Evolutionary conservation across 1,140 invertebrate species (phyloP).

Genomic region (Arion vulgaris): DNA sequence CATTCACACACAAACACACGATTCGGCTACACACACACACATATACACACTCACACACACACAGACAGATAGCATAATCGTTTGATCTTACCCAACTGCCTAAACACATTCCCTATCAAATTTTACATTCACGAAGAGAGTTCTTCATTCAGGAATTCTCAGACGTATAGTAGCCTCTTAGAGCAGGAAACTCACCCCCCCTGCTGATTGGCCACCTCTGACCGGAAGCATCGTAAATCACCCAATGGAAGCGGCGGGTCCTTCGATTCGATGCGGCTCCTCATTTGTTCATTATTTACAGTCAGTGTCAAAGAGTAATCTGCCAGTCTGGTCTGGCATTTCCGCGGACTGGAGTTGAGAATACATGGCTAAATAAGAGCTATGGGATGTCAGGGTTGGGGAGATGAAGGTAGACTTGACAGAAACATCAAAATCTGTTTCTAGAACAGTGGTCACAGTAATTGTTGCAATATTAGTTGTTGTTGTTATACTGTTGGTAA

Average conservation of each 20-base stretch:
- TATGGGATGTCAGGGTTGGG: too few relatives aligned
- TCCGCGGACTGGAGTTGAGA: not conserved
- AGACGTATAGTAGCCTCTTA: not conserved
- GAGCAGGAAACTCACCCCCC: not conserved
- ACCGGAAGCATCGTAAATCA: conserved; percentile 6
- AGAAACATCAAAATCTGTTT: too few relatives aligned
- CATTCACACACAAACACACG: too few relatives aligned
- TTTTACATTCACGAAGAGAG: not conserved
- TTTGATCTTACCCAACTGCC: too few relatives aligned
- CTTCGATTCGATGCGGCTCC: conserved; percentile 13
- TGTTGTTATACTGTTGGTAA: too few relatives aligned
- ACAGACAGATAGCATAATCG: too few relatives aligned
- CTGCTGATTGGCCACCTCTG: not conserved
- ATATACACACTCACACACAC: too few relatives aligned
- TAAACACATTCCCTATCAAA: not conserved
- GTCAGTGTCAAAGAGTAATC: not conserved
- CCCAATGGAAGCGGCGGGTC: not conserved
- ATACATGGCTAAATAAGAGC: conserved; percentile 5
- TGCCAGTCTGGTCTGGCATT: not conserved
- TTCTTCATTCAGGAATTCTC: not conserved
- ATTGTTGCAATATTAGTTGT: too few relatives aligned
- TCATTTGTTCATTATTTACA: conserved; percentile 15
- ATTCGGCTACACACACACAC: too few relatives aligned
- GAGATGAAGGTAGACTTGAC: too few relatives aligned
- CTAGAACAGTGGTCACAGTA: too few relatives aligned